These are phyloP conservation scores for Cheirogaleus medius DNA, from an alignment of 2,113 vertebrate species.

Conservation along the genomic window DNA sequence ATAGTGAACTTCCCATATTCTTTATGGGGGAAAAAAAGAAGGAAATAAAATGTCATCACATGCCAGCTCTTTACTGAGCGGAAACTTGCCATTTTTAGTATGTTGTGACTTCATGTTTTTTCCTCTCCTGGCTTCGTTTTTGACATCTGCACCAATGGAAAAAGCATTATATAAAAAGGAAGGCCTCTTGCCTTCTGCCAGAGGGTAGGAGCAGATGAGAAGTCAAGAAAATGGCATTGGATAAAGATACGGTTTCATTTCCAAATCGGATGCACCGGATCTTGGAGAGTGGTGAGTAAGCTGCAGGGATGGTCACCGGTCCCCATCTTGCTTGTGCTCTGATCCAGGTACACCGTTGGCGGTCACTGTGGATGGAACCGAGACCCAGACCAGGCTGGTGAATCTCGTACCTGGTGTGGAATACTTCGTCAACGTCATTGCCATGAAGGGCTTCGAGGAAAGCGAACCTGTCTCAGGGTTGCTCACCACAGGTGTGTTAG, in stretches of 20 bases:
- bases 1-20: background rate
- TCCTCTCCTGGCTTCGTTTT: slow-evolving; percentile 41
- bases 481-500: slow-evolving; percentile 90
- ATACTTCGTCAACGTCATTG: slow-evolving; percentile 91
- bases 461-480: slow-evolving; percentile 92
- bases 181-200: slow-evolving; percentile 43
- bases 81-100: slow-evolving; percentile 72
- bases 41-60: slow-evolving; percentile 30
- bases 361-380: slow-evolving; percentile 88
- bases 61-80: slow-evolving; percentile 1
- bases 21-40: background rate
- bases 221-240: slow-evolving; percentile 20
- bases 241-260: background rate
- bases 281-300: background rate
- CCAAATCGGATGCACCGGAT: background rate
- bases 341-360: slow-evolving; percentile 87
- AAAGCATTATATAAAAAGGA: slow-evolving; percentile 59
- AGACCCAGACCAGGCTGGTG: slow-evolving; percentile 87
- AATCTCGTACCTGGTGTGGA: slow-evolving; percentile 91
- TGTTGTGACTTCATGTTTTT: slow-evolving; percentile 65
- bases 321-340: background rate
- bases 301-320: rapidly evolving
- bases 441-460: slow-evolving; percentile 93
- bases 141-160: slow-evolving; percentile 56
- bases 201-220: slow-evolving; percentile 49